Base-by-base conservation (phyloP, 2,113 vertebrate genomes). In the Syngnathus scovelli region DNA sequence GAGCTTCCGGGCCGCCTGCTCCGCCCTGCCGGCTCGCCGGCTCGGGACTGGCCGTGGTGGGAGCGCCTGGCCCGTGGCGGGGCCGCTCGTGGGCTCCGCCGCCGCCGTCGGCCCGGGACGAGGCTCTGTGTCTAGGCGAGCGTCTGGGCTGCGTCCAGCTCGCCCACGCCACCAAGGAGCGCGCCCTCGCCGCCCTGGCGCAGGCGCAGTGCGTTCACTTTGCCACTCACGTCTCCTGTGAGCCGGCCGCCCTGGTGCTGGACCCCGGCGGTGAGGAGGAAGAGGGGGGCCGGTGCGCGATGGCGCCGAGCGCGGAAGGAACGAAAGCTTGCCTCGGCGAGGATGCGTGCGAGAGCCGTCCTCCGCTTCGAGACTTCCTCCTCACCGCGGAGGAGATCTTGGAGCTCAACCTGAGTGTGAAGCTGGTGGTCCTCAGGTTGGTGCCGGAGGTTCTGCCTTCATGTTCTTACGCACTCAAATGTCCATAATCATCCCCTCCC, bases 131-230 rank as follows among this genome's bases (percentile, higher is more conserved):
- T 90, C 93, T 98, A 2, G 93, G 94, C 0, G 95, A 98, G 60
- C 90, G 95, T 63, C 90, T 98, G 27, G 94, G 95, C 54, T 98
- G 96, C 79, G 94, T 93, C 54, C 94, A 95, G 0, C 88, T 98
- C 27, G 94, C 93, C 0, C 79, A 88, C 11, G 96, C 96, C 54
- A 98, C 94, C 38, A 98, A 97, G 66, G 95, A 98, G 84, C 90
- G 92, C 1, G 93, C 95, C 37, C 88, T 95, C 84, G 92, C 93
- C 0, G 93, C 94, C 1, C 92, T 98, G 44, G 91, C 78, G 18
- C 94, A 94, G 89, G 94, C 95, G 0, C 95, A 98, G 77, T 98
- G 96, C 4, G 91, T 94, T n/a, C 96, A 98, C 87, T 95, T 98
- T 5, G 95, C 95, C 16, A 98, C 96, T 5, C 96, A 98, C 1